These are phyloP conservation scores for Microdon myrmicae DNA, from an alignment of 2,888 invertebrate species.

Conservation along the genomic window DNA sequence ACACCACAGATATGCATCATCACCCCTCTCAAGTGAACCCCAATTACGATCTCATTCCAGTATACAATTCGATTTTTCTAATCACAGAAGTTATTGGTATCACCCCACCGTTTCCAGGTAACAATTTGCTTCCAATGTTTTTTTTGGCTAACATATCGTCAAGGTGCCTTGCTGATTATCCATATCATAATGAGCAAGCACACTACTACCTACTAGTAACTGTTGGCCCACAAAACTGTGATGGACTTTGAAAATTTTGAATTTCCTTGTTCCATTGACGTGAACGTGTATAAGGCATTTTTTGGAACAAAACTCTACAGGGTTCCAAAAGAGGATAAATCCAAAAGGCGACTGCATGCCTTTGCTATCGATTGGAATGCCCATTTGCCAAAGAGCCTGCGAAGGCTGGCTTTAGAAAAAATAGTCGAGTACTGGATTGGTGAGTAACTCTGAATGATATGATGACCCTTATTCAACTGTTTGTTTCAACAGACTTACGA, in stretches of 20 bases:
- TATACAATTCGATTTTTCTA: too few species aligned
- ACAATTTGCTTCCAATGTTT: too few species aligned
- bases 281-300: slow-evolving; percentile 64
- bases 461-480: neutral
- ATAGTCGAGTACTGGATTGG: slow-evolving; percentile 64
- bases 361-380: slow-evolving; percentile 54
- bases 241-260: slow-evolving; percentile 62
- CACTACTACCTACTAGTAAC: too few species aligned
- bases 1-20: too few species aligned
- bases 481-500: slow-evolving; percentile 61
- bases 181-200: too few species aligned
- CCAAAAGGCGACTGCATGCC: slow-evolving; percentile 43
- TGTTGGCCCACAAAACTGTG: too few species aligned
- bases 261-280: slow-evolving; percentile 63
- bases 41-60: too few species aligned
- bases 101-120: too few species aligned
- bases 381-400: slow-evolving; percentile 60
- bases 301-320: slow-evolving; percentile 56
- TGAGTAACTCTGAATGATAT: slow-evolving; percentile 44
- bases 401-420: slow-evolving; percentile 62
- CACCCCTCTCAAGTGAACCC: too few species aligned
- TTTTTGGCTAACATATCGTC: too few species aligned
- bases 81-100: too few species aligned
- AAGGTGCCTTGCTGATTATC: too few species aligned
- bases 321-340: slow-evolving; percentile 56